Evolutionary conservation across 2,888 invertebrate genomes (phyloP).

Genomic region (Lepidonotus clava): DNA sequence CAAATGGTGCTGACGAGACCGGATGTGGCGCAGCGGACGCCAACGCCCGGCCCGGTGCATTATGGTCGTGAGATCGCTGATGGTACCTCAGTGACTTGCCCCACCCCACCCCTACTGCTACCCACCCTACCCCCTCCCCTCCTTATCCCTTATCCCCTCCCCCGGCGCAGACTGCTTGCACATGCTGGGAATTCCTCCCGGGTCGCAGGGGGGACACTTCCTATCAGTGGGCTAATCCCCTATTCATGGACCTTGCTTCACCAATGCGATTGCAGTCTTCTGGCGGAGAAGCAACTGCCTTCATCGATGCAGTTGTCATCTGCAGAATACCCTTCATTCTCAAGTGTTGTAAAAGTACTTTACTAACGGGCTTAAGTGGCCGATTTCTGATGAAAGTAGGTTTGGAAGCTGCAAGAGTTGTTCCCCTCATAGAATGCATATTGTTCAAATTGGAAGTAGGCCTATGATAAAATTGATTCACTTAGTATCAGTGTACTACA

Average conservation of each 20-base stretch:
- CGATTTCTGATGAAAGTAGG: neutral
- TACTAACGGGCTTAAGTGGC: neutral
- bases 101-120: too few species aligned
- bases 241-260: constrained; percentile 27
- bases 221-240: constrained; percentile 30
- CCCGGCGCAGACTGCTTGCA: neutral
- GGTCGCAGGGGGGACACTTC: neutral
- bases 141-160: neutral
- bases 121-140: too few species aligned
- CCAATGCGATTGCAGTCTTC: neutral
- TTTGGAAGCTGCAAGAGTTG: too few species aligned
- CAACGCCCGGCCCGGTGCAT: neutral
- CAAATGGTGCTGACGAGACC: constrained; percentile 13
- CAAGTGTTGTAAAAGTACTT: neutral
- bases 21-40: neutral
- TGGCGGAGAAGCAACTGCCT: neutral
- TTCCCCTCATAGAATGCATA: too few species aligned
- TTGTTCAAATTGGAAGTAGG: too few species aligned
- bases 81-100: constrained; percentile 28
- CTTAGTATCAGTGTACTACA: too few species aligned
- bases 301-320: constrained; percentile 1
- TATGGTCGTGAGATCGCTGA: constrained; percentile 5
- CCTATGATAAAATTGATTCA: too few species aligned
- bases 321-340: constrained; percentile 9
- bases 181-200: constrained; percentile 15